Evolutionary conservation across 2,113 vertebrate genomes (phyloP).

Genomic region (Synchiropus splendidus): DNA sequence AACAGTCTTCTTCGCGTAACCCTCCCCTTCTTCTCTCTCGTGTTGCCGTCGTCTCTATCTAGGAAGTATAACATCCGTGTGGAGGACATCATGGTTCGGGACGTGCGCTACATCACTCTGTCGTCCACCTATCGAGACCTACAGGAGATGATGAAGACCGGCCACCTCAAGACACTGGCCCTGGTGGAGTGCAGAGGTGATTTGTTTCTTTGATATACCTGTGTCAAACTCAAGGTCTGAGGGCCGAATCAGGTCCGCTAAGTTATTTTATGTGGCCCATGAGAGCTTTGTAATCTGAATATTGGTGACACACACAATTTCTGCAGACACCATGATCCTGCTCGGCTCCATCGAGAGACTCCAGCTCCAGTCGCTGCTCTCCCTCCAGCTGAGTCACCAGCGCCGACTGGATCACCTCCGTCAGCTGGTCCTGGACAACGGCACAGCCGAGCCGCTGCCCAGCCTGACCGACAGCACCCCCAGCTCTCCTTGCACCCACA

Average conservation of each 20-base stretch:
- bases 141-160: constrained; percentile 77
- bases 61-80: constrained; percentile 95
- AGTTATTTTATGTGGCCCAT: too few relatives aligned
- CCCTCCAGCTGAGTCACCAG: constrained; percentile 68
- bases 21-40: not conserved
- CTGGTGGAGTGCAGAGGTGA: constrained; percentile 67
- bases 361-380: constrained; percentile 77
- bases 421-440: constrained; percentile 61
- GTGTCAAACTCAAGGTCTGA: too few relatives aligned
- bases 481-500: constrained; percentile 43
- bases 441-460: constrained; percentile 51
- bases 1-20: too few relatives aligned
- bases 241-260: too few relatives aligned
- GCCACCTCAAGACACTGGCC: constrained; percentile 84
- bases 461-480: constrained; percentile 57
- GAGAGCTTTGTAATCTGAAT: not conserved
- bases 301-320: too few relatives aligned
- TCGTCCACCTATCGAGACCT: constrained; percentile 86
- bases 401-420: constrained; percentile 71
- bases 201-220: too few relatives aligned
- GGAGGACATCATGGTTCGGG: constrained; percentile 96
- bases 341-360: constrained; percentile 92
- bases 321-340: constrained; percentile 96
- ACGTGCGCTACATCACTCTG: constrained; percentile 83
- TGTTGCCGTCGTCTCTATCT: constrained; percentile 6